phyloP scores from a whole-genome alignment of 92 coral and sea anemone species.

The Heteractis magnifica region DNA sequence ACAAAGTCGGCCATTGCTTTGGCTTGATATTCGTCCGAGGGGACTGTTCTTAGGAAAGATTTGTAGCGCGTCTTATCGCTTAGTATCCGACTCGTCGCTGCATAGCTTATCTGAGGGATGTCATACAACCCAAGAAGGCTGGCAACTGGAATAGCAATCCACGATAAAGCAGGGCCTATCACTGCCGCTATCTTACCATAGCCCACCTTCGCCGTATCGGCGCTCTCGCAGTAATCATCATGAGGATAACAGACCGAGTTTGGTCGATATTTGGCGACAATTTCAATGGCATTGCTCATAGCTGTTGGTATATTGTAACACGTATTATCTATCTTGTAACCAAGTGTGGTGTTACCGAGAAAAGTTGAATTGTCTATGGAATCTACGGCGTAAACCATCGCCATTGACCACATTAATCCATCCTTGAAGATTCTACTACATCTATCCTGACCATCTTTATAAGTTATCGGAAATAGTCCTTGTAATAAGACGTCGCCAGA shows the following conservation, averaged over 20 bases:
- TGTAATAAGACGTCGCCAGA: constrained; percentile 71
- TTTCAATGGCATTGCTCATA: constrained; percentile 78
- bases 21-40: constrained; percentile 93
- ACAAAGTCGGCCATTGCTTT: constrained; percentile 91
- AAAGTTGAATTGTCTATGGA: constrained; percentile 66
- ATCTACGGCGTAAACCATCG: constrained; percentile 73
- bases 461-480: constrained; percentile 80
- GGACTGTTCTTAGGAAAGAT: constrained; percentile 87
- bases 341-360: constrained; percentile 58
- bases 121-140: constrained; percentile 79
- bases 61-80: constrained; percentile 89
- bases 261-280: constrained; percentile 89
- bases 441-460: constrained; percentile 40
- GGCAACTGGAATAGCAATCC: constrained; percentile 85
- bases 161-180: constrained; percentile 88
- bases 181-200: constrained; percentile 59
- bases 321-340: constrained; percentile 87
- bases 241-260: constrained; percentile 72
- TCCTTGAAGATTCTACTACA: constrained; percentile 57
- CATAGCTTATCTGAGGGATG: constrained; percentile 89
- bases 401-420: constrained; percentile 71
- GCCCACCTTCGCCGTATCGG: not conserved
- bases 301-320: constrained; percentile 70
- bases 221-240: constrained; percentile 53
- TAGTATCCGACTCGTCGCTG: constrained; percentile 85